These are phyloP conservation scores for Furcula furcula DNA, from an alignment of 2,888 invertebrate genomes.

Conservation along the genomic window DNA sequence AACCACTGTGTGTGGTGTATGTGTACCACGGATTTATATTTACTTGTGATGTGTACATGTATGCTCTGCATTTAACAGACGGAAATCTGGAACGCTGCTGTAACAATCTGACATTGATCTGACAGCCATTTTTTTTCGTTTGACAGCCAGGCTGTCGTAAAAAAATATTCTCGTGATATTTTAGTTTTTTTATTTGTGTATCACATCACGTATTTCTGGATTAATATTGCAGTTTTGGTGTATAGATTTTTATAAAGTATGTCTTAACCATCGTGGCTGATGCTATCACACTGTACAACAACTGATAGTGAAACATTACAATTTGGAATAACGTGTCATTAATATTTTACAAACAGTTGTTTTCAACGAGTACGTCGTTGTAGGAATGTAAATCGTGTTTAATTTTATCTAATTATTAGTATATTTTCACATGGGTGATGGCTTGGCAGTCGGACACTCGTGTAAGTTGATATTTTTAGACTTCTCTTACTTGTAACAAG, in stretches of 20 bases:
- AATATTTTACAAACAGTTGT: slow-evolving; percentile 66
- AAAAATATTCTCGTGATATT: slow-evolving; percentile 61
- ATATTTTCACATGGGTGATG: slow-evolving; percentile 79
- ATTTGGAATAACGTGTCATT: slow-evolving; percentile 72
- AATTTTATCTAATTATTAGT: slow-evolving; percentile 68
- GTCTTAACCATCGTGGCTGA: slow-evolving; percentile 47
- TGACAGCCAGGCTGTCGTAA: slow-evolving; percentile 43
- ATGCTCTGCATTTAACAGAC: too few species aligned
- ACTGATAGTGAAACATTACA: slow-evolving; percentile 50
- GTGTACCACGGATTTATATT: too few species aligned
- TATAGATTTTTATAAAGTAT: slow-evolving; percentile 54
- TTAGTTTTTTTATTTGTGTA: slow-evolving; percentile 78
- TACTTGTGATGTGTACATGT: not conserved
- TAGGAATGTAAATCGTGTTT: slow-evolving; percentile 72
- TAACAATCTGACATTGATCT: slow-evolving; percentile 15
- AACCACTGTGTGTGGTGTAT: too few species aligned
- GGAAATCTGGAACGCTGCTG: slow-evolving; percentile 1
- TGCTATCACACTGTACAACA: slow-evolving; percentile 50
- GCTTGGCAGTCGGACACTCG: slow-evolving; percentile 81
- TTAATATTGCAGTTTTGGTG: slow-evolving; percentile 58
- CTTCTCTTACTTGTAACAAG: slow-evolving; percentile 13
- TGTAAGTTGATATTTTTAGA: slow-evolving; percentile 53
- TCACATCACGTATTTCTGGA: slow-evolving; percentile 61
- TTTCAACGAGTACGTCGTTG: slow-evolving; percentile 62
- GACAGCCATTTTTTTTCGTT: too few species aligned